These are phyloP conservation scores for Acanthosepion esculentum DNA, from an alignment of 2,888 invertebrate genomes.

Conservation along the genomic window DNA sequence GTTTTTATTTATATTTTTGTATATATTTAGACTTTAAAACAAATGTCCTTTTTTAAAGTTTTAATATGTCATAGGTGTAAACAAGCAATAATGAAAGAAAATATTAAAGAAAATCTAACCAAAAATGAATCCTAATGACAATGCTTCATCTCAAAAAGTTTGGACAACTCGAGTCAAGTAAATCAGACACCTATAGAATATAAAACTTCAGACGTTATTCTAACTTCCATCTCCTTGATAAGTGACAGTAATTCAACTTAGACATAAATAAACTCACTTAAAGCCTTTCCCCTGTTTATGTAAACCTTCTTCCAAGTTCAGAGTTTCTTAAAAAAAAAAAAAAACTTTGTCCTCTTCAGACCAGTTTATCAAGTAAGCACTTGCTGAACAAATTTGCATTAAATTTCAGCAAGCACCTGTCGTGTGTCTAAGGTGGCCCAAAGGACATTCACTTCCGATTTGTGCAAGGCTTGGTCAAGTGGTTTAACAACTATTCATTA, in stretches of 20 bases:
- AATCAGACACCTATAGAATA: too few relatives aligned
- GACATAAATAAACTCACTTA: neutral
- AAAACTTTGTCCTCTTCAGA: neutral
- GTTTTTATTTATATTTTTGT: too few relatives aligned
- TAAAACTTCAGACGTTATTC: too few relatives aligned
- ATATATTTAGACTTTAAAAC: too few relatives aligned
- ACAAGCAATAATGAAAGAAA: too few relatives aligned
- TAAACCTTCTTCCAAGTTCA: neutral
- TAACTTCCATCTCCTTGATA: neutral
- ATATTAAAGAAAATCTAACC: too few relatives aligned
- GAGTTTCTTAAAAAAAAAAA: neutral
- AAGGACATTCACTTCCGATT: neutral
- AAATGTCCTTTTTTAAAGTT: too few relatives aligned
- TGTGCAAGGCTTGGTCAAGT: neutral
- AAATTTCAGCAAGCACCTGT: neutral
- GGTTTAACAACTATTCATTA: neutral
- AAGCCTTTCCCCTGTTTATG: neutral
- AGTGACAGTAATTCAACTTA: neutral
- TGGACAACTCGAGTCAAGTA: too few relatives aligned
- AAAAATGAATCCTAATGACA: too few relatives aligned
- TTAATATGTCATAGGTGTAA: too few relatives aligned
- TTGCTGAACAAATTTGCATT: neutral
- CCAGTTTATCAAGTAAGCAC: neutral
- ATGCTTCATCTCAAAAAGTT: too few relatives aligned
- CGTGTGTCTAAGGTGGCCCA: neutral